Evolutionary conservation across 2,888 invertebrate species (phyloP), one percentile per base, ranked within the genome.

Genomic region (Perizoma affinitatum): DNA sequence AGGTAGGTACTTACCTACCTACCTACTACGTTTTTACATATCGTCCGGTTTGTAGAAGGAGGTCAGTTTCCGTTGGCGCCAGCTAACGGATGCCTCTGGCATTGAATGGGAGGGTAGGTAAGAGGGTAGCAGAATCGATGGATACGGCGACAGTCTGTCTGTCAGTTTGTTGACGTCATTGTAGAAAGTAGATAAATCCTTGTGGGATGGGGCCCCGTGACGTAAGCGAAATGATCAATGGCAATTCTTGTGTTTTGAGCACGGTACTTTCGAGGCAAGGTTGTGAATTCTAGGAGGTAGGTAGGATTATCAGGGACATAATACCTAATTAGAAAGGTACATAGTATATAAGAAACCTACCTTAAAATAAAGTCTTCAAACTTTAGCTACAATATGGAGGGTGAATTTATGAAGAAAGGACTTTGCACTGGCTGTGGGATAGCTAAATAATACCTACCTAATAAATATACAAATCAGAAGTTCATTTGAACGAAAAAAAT

Each of bases 71-170:
- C 38, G 34, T 33, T 59, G 59, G 50, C 59, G 50, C 50, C 59
- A 46, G 41, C 42, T 6, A 9, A 5, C 11, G 48, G 6, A 46
- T 8, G 40, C 33, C 53, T 41, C 36, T 35, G 72, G 67, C 73
- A 70, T 78, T 80, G 79, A 80, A 79, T 79, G 76, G 61, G 50
- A 56, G 66, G 70, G 62, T 56, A 54, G 62, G 50, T 22, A 22
- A 22, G 22, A 22, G 22, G 22, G 22, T 22, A 22, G 1, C 22
- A 53, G 61, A 72, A 83, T 84, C 83, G 76, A 84, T 84, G 82
- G 54, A 42, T 35, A 5, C 5, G 83, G 81, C 84, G 83, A 55
- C 83, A 70, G 65, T 58, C 58, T 58, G 83, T 84, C 83, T 84
- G 69, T 50, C 70, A 51, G 46, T 67, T 66, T 71, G 51, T 64